These are phyloP conservation scores for Autographa pulchrina DNA, from an alignment of 2,888 invertebrate genomes.

Conservation along the genomic window DNA sequence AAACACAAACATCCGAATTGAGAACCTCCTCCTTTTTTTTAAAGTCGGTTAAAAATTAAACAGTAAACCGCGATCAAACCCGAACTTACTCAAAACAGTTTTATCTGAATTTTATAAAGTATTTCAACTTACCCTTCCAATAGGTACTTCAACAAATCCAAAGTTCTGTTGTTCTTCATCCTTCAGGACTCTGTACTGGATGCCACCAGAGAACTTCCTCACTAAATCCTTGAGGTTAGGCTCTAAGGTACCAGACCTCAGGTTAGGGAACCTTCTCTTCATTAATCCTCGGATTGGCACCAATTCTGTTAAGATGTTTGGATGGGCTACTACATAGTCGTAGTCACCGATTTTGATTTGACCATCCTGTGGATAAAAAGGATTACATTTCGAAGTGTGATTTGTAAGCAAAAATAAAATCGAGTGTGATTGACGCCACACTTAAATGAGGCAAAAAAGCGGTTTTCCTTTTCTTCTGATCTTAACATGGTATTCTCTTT, in stretches of 20 bases:
- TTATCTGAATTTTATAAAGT: background rate
- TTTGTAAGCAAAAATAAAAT: no score
- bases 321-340: conserved; percentile 93
- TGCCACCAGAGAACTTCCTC: conserved; percentile 91
- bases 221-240: conserved; percentile 90
- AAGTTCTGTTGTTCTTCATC: conserved; percentile 93
- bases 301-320: conserved; percentile 94
- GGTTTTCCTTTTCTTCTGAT: no score
- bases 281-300: conserved; percentile 93
- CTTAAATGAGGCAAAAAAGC: no score
- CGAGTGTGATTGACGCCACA: no score
- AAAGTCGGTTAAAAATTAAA: no score
- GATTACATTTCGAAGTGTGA: background rate
- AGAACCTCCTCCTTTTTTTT: no score
- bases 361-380: conserved; percentile 88
- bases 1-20: no score
- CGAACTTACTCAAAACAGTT: no score
- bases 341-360: conserved; percentile 91
- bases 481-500: no score
- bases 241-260: conserved; percentile 91
- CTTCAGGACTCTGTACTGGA: conserved; percentile 91
- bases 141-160: conserved; percentile 90
- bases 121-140: conserved; percentile 91
- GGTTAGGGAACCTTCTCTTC: conserved; percentile 93
- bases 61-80: no score